Base-by-base conservation (phyloP, 2,113 vertebrate genomes). In the Spizaetus ornatus region DNA sequence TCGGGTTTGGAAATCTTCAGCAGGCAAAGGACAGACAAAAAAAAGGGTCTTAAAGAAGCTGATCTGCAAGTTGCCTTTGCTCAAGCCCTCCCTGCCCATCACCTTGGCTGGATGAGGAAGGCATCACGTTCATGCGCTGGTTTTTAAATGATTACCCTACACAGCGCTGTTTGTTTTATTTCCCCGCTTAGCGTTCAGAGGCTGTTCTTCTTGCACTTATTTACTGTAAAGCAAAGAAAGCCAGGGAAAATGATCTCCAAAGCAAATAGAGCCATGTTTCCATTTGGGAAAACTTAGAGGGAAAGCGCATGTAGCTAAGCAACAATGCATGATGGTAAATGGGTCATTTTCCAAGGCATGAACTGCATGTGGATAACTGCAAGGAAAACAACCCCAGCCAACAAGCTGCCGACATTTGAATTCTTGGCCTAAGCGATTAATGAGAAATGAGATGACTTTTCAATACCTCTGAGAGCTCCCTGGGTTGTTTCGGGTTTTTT, bases 221-320 rank as follows among this genome's bases (percentile, higher is more conserved):
- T 89, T 97, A 95, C 92, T 93, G 92, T 94, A 95, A 96, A 94
- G 80, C 91, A 95, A 93, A 82, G 90, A 92, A 95, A 96, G 95
- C 74, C 94, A 96, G 91, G 82, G 88, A 96, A 96, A 96, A 96
- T 56, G 47, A 96, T 96, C 94, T 97, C 95, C 96, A 93, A 97
- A 96, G 96, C 95, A 97, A 97, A 97, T 11, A 96, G 96, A 96
- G 96, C 97, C 96, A 96, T 95, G 95, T 97, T 96, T 97, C 97
- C 97, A 96, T 97, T 94, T 97, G 96, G 96, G 95, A 97, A 97
- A 97, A 97, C 86, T 95, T 97, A 97, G 85, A 86, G 90, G 90
- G 90, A 95, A 94, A 93, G 82, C 0, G 50, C 25, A 10, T 77
- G 96, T 96, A 97, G 94, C 94, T 96, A 97, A 95, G 97, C 96